phyloP scores from a whole-genome alignment of 1,140 invertebrate genomes.

The Cyclargus thomasi region DNA sequence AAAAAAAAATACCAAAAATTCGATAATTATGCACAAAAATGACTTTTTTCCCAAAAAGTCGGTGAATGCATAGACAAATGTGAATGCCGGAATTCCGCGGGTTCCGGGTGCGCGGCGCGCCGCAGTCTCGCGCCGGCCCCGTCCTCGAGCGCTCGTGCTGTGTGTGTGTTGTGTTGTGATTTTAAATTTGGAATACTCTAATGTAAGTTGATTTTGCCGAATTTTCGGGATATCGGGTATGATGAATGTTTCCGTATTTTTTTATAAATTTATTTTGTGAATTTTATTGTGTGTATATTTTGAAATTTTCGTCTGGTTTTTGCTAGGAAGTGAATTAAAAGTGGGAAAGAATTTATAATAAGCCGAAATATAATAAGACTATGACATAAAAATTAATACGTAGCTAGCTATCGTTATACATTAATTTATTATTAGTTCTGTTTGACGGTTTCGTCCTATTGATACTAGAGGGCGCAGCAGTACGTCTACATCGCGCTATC shows the following conservation, averaged over 20 bases:
- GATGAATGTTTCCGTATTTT: not conserved
- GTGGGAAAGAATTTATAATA: no score
- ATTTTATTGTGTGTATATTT: not conserved
- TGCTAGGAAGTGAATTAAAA: no score
- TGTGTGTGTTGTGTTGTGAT: constrained; percentile 25
- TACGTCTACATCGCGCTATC: no score
- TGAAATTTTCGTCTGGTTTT: no score
- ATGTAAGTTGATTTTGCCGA: constrained; percentile 23
- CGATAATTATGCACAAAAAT: not conserved
- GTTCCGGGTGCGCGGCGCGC: constrained; percentile 21
- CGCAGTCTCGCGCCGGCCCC: constrained; percentile 28
- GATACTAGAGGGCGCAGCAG: no score
- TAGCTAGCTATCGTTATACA: no score
- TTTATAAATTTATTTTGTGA: not conserved
- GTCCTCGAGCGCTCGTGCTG: constrained; percentile 20
- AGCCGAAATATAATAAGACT: no score
- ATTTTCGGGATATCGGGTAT: not conserved
- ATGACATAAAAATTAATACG: no score
- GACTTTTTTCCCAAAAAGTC: not conserved
- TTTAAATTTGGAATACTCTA: constrained; percentile 22
- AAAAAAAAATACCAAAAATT: not conserved
- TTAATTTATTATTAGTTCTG: no score
- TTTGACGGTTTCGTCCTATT: no score
- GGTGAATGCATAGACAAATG: not conserved
- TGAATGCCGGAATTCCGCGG: not conserved